Evolutionary conservation across 2,113 vertebrate species (phyloP).

Genomic region (Misgurnus mizolepis): DNA sequence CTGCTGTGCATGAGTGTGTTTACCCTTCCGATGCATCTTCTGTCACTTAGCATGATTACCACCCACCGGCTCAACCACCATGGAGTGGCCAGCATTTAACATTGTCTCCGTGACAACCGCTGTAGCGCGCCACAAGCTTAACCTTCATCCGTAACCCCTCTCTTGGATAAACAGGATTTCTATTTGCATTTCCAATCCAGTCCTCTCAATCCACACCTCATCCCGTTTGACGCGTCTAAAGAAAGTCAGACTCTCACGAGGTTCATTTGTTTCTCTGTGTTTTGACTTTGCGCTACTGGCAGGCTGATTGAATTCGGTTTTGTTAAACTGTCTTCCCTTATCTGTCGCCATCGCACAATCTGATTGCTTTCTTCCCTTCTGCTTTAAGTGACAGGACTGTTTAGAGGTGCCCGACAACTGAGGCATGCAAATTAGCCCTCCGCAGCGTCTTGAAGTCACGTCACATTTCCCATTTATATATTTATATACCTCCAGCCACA

Average conservation of each 20-base stretch:
- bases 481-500: constrained; percentile 26
- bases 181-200: constrained; percentile 51
- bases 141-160: constrained; percentile 54
- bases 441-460: constrained; percentile 36
- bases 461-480: constrained; percentile 40
- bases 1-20: constrained; percentile 6
- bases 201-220: constrained; percentile 36
- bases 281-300: constrained; percentile 57
- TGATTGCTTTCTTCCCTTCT: constrained; percentile 63
- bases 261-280: constrained; percentile 68
- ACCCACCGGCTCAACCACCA: constrained; percentile 35
- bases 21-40: constrained; percentile 38
- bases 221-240: constrained; percentile 44
- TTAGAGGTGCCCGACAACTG: constrained; percentile 66
- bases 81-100: constrained; percentile 43
- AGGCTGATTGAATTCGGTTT: constrained; percentile 71
- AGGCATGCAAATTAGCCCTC: constrained; percentile 69
- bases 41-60: constrained; percentile 48
- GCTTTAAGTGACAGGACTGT: constrained; percentile 66
- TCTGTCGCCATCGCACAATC: constrained; percentile 69
- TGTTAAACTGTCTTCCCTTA: constrained; percentile 74
- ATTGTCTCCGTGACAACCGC: constrained; percentile 48
- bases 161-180: constrained; percentile 43
- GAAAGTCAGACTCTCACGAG: constrained; percentile 41
- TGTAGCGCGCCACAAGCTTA: constrained; percentile 27